Evolutionary conservation across 2,113 vertebrate genomes (phyloP).

Genomic region (Podarcis raffonei): DNA sequence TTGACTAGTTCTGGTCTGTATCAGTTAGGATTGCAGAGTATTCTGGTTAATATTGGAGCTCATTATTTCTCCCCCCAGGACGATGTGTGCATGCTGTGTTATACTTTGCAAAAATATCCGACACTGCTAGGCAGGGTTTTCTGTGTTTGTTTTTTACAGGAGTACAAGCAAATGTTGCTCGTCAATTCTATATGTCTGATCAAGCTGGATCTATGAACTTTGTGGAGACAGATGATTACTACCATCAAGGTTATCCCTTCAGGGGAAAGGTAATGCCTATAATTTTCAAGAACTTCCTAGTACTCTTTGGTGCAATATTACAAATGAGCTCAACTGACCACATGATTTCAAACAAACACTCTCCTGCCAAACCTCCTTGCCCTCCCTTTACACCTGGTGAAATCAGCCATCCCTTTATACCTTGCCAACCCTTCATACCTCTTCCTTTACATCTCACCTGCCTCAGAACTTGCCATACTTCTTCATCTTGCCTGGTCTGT

Average conservation of each 20-base stretch:
- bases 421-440: too few relatives aligned
- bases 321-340: neutral
- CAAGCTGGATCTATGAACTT: constrained; percentile 42
- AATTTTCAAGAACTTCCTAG: neutral
- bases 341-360: neutral
- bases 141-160: constrained; percentile 30
- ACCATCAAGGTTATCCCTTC: constrained; percentile 51
- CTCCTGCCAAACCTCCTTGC: too few relatives aligned
- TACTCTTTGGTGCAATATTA: neutral
- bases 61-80: neutral
- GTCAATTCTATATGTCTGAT: constrained; percentile 29
- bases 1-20: neutral
- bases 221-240: constrained; percentile 50
- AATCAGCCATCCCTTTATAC: too few relatives aligned
- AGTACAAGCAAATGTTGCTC: constrained; percentile 9
- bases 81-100: neutral
- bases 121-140: too few relatives aligned
- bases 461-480: too few relatives aligned
- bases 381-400: too few relatives aligned
- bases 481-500: too few relatives aligned
- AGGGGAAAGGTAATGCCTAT: constrained; percentile 45
- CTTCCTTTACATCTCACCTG: too few relatives aligned
- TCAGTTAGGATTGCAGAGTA: too few relatives aligned
- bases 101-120: neutral
- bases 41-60: too few relatives aligned